Evolutionary conservation across 2,113 vertebrate genomes (phyloP).

Genomic region (Hydrolagus affinis): DNA sequence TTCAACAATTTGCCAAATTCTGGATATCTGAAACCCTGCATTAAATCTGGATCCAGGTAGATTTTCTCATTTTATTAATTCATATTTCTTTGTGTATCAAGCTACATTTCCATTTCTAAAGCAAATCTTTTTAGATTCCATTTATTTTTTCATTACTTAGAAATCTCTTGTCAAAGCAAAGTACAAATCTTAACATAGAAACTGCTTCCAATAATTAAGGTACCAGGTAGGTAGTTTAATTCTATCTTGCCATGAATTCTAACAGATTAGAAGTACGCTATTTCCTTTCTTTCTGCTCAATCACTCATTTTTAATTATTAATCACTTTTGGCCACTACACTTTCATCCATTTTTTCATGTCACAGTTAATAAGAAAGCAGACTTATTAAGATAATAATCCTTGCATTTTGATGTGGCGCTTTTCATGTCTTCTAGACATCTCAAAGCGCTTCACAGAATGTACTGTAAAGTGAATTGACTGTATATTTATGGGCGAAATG

Average conservation of each 20-base stretch:
- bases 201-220: slow-evolving; percentile 1
- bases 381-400: too few species aligned
- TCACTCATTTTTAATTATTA: background rate
- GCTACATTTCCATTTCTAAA: background rate
- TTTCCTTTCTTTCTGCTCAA: background rate
- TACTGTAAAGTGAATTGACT: too few species aligned
- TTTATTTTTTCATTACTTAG: background rate
- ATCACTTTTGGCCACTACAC: background rate
- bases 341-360: background rate
- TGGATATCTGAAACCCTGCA: too few species aligned
- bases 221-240: background rate
- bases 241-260: background rate
- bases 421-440: too few species aligned
- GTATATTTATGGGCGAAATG: too few species aligned
- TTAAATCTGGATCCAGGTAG: too few species aligned
- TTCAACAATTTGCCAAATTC: too few species aligned
- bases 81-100: too few species aligned
- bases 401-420: too few species aligned
- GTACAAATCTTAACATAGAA: background rate
- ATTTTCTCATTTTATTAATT: too few species aligned
- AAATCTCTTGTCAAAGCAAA: background rate
- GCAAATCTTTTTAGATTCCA: background rate
- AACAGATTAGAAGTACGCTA: background rate
- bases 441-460: too few species aligned
- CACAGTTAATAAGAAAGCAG: too few species aligned